Percentiles rank a stretch among this genome's conserved stretches.
phyloP scores from a whole-genome alignment of 2,797 vertebrate species.

The Cyprinella venusta region DNA sequence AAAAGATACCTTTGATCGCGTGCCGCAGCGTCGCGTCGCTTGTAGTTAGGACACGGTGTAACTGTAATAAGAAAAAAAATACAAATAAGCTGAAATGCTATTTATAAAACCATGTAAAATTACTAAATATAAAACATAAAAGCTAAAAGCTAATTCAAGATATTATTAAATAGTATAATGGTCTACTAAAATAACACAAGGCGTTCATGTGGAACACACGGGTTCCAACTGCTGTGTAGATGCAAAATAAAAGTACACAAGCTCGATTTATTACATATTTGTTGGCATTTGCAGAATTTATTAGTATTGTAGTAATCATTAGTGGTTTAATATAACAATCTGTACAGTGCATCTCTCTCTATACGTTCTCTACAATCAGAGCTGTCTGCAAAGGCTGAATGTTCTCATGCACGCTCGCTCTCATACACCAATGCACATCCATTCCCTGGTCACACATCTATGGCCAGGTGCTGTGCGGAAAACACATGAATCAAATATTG shows the following conservation, averaged over 20 bases:
- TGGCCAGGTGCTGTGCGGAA: constrained; percentile 22
- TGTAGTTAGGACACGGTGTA: too few species aligned
- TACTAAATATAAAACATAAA: background rate
- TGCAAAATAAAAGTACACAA: constrained; percentile 35
- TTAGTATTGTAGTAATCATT: constrained; percentile 70
- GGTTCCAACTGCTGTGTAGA: background rate
- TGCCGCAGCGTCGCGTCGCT: too few species aligned
- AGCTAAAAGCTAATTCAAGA: background rate
- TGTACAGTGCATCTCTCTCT: constrained; percentile 68
- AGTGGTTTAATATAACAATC: constrained; percentile 74
- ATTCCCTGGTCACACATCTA: constrained; percentile 14
- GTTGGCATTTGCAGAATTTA: constrained; percentile 60
- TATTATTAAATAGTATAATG: background rate
- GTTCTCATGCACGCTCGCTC: constrained; percentile 28
- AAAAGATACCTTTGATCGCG: too few species aligned
- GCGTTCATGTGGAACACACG: background rate
- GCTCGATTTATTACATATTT: constrained; percentile 57
- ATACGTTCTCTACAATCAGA: constrained; percentile 55
- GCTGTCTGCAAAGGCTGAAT: constrained; percentile 11
- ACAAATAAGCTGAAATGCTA: background rate
- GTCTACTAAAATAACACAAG: background rate
- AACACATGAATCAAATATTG: constrained; percentile 26
- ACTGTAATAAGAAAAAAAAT: background rate
- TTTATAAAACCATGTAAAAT: background rate
- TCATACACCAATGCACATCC: constrained; percentile 17